Base-by-base conservation (phyloP, 2,797 vertebrate genomes). In the Paratrypauchen microcephalus region DNA sequence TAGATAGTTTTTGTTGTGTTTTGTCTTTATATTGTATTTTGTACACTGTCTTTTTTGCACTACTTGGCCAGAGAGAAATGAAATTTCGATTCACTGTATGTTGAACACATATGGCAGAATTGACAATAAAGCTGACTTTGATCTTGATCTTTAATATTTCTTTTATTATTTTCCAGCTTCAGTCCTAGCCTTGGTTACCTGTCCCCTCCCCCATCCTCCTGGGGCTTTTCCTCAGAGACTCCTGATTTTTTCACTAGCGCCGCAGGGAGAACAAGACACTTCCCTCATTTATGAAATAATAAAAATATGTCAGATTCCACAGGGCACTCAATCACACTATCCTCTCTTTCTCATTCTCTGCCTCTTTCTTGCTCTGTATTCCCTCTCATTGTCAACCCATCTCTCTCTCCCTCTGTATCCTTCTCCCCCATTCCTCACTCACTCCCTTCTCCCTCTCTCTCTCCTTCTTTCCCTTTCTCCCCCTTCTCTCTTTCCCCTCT, bases 251-350 rank as follows among this genome's bases (percentile, higher is more conserved):
- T 26, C 60, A 68, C 6, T 23, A 23, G 11, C 13, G 41, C 47
- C 13, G 0, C 23, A 41, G 57, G 32, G 39, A 32, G 63, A 64
- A 72, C 39, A 59, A 72, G 47, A 62, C 39, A 70, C 45, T 66
- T 21, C 65, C 55, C 54, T 72, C 48, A 72, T 62, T 69, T 73
- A 76, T 64, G 76, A 79, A 64, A 67, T 69, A 21, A 55, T 69
- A 23, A 63, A 45, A 71, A 70, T 8, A 58, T 52, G 62, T 66
- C 2, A 52, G 5, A 54, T 68, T 65, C 21, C 52, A 13, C 21
- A 12, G 2, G 23, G 50, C 21, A 23, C 7, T 54, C 19, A 3
- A 7, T 52, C 50, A n/a, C 19, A 9, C 8, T 21, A 2, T 52
- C 19, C 2, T 52, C 19, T 52, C n/a, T 48, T 48, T 12, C 13